Evolutionary conservation across 2,797 vertebrate species (phyloP), one percentile per base, ranked within the genome.

Genomic region (Argyrosomus regius): DNA sequence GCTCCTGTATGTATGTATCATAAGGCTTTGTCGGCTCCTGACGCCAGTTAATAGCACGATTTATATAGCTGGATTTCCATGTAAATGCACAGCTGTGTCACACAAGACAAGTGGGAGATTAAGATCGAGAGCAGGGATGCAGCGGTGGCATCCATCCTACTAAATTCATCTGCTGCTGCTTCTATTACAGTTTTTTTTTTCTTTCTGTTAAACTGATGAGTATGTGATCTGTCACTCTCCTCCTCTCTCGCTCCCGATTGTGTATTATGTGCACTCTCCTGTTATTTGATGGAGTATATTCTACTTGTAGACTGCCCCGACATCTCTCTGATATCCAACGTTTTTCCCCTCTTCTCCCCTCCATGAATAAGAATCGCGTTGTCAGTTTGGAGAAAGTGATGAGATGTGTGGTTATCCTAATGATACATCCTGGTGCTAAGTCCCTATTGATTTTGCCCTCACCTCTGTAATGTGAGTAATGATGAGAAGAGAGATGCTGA

Each of bases 11-110:
- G 54, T 65, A 58, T 80, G 71, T 63, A 77, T 90, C 87, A 82
- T 60, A 49, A 84, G 78, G 88, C 88, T 87, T 82, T 78, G 87
- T 86, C 65, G 49, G 84, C 87, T 72, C 82, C 85, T 82, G 91
- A 91, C 84, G 61, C 24, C 66, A 49, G 77, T 76, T 93, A 93
- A 94, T 91, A 87, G 87, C n/a, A 62, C 81, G 77, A 94, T 92
- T 91, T 89, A 92, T 92, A 88, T 56, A 58, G 85, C 80, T 45
- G 74, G 63, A 90, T 89, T 88, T 91, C 89, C 91, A 85, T 92
- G 89, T 88, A 90, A 92, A 92, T 84, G 86, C 82, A 64, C 87
- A 82, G 71, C 73, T 83, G 45, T 88, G 92, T 90, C 92, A 88
- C 87, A 79, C 73, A 48, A 81, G 89, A 91, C 87, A 85, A 88